Evolutionary conservation across 2,888 invertebrate species (phyloP), one percentile per base, ranked within the genome.

Genomic region (Drosophila acutilabella): DNA sequence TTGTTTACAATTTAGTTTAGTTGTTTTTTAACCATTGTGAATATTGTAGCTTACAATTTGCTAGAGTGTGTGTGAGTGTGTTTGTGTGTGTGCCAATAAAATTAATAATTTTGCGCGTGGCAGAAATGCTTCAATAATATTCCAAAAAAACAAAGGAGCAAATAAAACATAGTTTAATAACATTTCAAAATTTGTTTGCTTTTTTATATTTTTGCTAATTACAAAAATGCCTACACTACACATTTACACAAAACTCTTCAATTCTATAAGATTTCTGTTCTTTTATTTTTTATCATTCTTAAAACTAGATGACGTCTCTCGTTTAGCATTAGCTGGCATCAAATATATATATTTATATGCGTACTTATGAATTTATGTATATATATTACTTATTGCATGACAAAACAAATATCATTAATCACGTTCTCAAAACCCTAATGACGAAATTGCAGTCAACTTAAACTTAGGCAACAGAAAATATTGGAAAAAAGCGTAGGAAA

Each of bases 141-240:
- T 13, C 47, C 3, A 16, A 26, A 10, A 26, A 10, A 18, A 53
- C 18, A 57, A 61, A 36, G 53, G 54, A 59, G 60, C 45, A 57
- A 45, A 5, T 44, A n/a, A 16, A 56, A 56, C 56, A 33, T 76
- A 81, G 82, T 65, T 66, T 81, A 86, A 82, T 89, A 88, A 89
- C 89, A 88, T 85, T 88, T 71, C 56, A 73, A 87, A 82, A 73
- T 42, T 44, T 79, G 60, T 65, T 77, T 79, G 45, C 41, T 62
- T 54, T 38, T 14, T 69, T 69, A 10, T 45, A 52, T 57, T 58
- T 44, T 80, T 67, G 71, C 74, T 88, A 88, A 86, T 89, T 86
- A 89, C 84, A 86, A 84, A 79, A 85, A 80, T 74, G 76, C 87
- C 89, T 89, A 88, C 84, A 68, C 89, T 86, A 89, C 76, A 72